Percentiles rank a stretch among this genome's conserved stretches.
These are phyloP conservation scores for Pyrocephalus nanus DNA, from an alignment of 2,797 vertebrate genomes.

Conservation along the genomic window DNA sequence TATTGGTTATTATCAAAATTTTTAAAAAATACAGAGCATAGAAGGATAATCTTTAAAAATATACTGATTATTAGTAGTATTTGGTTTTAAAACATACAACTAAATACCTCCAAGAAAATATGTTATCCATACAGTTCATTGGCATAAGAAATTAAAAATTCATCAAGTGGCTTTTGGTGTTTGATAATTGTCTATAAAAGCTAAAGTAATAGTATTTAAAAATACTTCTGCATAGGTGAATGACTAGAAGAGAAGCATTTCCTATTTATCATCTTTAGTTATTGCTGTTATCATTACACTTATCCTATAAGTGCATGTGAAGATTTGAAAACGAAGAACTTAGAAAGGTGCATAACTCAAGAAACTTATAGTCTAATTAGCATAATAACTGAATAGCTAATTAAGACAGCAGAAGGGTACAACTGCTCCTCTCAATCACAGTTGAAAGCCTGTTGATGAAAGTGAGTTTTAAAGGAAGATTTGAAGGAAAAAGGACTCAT, in stretches of 20 bases:
- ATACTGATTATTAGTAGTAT: neutral
- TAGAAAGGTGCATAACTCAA: neutral
- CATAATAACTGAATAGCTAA: neutral
- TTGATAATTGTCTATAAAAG: neutral
- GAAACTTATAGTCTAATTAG: neutral
- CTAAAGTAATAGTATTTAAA: neutral
- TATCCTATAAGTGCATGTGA: neutral
- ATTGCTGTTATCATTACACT: neutral
- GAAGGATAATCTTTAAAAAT: neutral
- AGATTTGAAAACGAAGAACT: neutral
- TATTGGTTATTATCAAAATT: neutral
- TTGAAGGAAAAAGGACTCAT: neutral
- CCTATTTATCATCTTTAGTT: neutral
- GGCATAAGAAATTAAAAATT: neutral
- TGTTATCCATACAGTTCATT: neutral
- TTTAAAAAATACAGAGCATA: neutral
- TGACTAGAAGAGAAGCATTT: neutral
- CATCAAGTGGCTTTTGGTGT: neutral
- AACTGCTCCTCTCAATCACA: neutral
- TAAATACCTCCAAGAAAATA: neutral
- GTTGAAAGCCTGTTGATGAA: slow-evolving; percentile 9
- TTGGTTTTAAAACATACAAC: neutral
- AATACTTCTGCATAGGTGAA: neutral
- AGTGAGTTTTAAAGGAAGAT: neutral
- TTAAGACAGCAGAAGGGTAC: neutral